These are phyloP conservation scores for Athalia circularis DNA, from an alignment of 2,888 invertebrate species.

Conservation along the genomic window DNA sequence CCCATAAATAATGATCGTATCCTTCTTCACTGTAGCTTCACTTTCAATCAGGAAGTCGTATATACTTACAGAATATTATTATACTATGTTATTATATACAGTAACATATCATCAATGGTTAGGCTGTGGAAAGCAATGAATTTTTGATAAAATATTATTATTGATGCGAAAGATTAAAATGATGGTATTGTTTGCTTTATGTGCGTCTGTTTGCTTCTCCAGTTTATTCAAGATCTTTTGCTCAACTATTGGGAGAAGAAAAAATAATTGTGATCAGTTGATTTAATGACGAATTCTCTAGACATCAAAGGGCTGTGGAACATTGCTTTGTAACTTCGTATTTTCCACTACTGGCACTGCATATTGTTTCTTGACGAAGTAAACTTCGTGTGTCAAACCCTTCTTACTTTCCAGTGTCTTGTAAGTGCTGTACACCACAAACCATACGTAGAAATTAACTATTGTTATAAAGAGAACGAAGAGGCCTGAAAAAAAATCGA, in stretches of 20 bases:
- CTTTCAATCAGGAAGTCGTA: no score
- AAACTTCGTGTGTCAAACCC: slow-evolving; percentile 68
- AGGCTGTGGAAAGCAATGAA: no score
- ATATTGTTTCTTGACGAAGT: slow-evolving; percentile 59
- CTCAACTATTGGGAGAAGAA: neutral
- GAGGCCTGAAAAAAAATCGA: slow-evolving; percentile 24
- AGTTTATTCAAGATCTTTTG: neutral
- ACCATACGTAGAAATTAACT: slow-evolving; percentile 70
- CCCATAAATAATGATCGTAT: no score
- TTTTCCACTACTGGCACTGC: slow-evolving; percentile 48
- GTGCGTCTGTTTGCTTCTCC: no score
- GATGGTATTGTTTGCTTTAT: no score
- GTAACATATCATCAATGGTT: neutral
- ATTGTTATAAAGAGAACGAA: slow-evolving; percentile 57
- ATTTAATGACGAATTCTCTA: neutral
- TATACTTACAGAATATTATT: no score
- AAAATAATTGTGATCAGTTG: neutral
- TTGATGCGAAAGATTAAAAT: no score
- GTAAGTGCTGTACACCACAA: slow-evolving; percentile 73
- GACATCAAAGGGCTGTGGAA: slow-evolving; percentile 37
- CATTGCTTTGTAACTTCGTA: slow-evolving; percentile 43
- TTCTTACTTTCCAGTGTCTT: slow-evolving; percentile 70
- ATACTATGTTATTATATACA: neutral
- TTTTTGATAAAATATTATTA: no score
- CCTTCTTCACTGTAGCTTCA: no score